phyloP scores from a whole-genome alignment of 2,888 invertebrate species.

The Trachelus stipa region DNA sequence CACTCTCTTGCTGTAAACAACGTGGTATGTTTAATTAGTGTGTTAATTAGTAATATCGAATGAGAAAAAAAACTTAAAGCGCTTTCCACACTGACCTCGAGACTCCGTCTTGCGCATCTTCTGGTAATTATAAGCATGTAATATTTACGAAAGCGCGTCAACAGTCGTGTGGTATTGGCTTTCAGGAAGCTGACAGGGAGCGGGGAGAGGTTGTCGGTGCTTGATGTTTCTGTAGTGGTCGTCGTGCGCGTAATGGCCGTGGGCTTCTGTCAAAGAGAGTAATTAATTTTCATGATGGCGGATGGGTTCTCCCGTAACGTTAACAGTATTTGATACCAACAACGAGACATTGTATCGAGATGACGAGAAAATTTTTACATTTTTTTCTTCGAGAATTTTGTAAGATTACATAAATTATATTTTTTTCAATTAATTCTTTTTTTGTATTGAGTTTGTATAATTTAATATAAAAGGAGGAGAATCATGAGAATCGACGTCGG shows the following conservation, averaged over 20 bases:
- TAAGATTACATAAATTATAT: not conserved
- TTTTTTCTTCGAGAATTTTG: not conserved
- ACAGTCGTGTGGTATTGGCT: constrained; percentile 11
- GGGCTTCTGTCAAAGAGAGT: constrained; percentile 37
- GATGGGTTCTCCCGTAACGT: constrained; percentile 11
- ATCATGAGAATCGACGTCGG: not conserved
- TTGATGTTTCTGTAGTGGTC: not conserved
- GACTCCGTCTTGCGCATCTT: not conserved
- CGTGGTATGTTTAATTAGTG: constrained; percentile 40
- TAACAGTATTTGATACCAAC: not conserved
- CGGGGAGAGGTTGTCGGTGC: no score
- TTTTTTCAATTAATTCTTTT: not conserved
- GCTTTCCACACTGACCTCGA: constrained; percentile 30
- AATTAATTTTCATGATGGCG: constrained; percentile 47
- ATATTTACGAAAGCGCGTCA: not conserved
- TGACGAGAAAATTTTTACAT: not conserved
- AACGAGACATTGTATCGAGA: not conserved
- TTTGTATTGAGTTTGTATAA: not conserved
- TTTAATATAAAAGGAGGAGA: not conserved
- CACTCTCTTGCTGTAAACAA: not conserved
- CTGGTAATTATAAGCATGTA: not conserved
- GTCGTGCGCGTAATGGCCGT: constrained; percentile 30
- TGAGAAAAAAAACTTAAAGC: constrained; percentile 13
- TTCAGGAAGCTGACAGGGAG: constrained; percentile 20
- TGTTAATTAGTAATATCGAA: constrained; percentile 39